A percentile compares a stretch with the other conserved stretches of the same genome.
Evolutionary conservation across 2,113 vertebrate genomes (phyloP).

Genomic region (Strix uralensis): DNA sequence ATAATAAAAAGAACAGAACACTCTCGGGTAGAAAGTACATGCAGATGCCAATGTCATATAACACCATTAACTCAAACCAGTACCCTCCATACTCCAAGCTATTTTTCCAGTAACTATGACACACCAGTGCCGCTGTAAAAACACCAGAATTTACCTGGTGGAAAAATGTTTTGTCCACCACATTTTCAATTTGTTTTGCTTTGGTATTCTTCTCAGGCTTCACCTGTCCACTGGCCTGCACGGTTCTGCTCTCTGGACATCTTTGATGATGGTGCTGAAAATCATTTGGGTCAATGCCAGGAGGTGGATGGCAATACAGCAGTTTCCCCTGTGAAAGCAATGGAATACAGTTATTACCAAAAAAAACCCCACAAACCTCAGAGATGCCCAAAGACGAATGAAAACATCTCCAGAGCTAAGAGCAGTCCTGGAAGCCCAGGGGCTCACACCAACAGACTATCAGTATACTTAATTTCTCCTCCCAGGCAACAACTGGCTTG

Average conservation of each 20-base stretch:
- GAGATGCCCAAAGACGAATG: not conserved
- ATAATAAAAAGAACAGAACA: not conserved
- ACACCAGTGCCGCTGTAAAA: not conserved
- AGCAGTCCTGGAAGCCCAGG: not conserved
- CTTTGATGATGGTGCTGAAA: constrained; percentile 86
- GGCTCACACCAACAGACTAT: not conserved
- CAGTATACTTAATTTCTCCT: not conserved
- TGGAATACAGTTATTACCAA: not conserved
- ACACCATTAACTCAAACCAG: not conserved
- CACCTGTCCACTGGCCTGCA: not conserved
- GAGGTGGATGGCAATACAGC: constrained; percentile 90
- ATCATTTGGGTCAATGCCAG: constrained; percentile 74
- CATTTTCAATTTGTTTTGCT: constrained; percentile 87
- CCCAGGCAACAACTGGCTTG: not conserved
- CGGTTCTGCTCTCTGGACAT: constrained; percentile 11
- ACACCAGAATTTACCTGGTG: constrained; percentile 83
- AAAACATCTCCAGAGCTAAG: not conserved
- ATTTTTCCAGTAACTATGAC: not conserved
- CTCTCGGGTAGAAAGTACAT: not conserved
- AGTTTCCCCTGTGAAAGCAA: constrained; percentile 85
- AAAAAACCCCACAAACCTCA: not conserved
- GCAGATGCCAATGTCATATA: not conserved
- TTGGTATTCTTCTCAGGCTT: constrained; percentile 62
- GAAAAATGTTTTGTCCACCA: constrained; percentile 92
- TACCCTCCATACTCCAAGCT: not conserved